These are phyloP conservation scores for Mesocentrotus franciscanus DNA, from an alignment of 53 echinoderm and acorn worm species.

Conservation along the genomic window DNA sequence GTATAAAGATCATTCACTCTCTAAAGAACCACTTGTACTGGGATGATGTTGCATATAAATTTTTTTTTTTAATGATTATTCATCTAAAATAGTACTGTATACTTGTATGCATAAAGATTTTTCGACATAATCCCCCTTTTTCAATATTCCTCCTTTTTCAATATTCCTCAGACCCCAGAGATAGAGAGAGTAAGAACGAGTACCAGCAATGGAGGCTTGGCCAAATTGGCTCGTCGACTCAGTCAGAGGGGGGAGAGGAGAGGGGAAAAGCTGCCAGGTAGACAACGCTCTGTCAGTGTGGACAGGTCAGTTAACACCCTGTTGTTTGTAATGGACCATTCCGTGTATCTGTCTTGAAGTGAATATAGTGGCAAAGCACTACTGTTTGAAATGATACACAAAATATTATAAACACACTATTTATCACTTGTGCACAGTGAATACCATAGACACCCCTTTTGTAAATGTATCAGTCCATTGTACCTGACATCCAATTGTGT, in stretches of 20 bases:
- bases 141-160: not conserved
- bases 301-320: constrained; percentile 79
- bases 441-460: not conserved
- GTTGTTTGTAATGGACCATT: constrained; percentile 21
- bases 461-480: not conserved
- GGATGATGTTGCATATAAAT: no score
- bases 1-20: no score
- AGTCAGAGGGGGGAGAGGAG: constrained; percentile 93
- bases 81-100: not conserved
- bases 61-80: not conserved
- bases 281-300: constrained; percentile 87
- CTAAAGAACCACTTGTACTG: no score
- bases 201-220: constrained; percentile 85
- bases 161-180: constrained; percentile 62
- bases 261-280: constrained; percentile 79
- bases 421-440: not conserved
- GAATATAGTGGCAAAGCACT: not conserved
- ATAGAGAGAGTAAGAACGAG: constrained; percentile 78
- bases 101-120: not conserved
- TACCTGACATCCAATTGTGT: not conserved
- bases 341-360: not conserved
- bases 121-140: not conserved
- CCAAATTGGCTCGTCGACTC: constrained; percentile 92
- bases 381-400: constrained; percentile 10
- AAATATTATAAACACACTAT: not conserved